phyloP scores from a whole-genome alignment of 2,113 vertebrate species.

The Ahaetulla prasina region DNA sequence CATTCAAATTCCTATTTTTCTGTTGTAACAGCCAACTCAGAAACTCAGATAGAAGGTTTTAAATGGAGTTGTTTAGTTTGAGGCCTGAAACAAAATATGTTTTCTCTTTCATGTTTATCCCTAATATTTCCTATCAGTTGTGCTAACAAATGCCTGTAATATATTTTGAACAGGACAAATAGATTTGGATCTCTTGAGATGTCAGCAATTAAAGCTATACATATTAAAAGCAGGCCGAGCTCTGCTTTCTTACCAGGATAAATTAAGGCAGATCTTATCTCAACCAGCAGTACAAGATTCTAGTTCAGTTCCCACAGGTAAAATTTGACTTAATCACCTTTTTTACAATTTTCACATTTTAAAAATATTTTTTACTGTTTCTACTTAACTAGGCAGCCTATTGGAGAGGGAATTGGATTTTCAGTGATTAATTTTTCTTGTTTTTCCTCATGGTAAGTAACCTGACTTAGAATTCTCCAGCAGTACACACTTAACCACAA shows the following conservation, averaged over 20 bases:
- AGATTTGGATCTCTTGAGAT: constrained; percentile 85
- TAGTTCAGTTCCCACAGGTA: constrained; percentile 75
- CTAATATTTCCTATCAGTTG: background rate
- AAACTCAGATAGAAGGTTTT: background rate
- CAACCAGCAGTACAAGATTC: constrained; percentile 86
- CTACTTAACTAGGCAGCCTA: background rate
- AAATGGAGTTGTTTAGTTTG: background rate
- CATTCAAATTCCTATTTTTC: background rate
- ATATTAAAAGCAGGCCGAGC: constrained; percentile 91
- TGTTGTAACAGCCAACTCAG: background rate
- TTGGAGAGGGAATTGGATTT: background rate
- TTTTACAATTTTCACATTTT: background rate
- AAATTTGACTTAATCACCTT: background rate
- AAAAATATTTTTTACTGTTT: background rate
- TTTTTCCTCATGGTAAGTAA: background rate
- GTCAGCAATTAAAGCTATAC: constrained; percentile 92
- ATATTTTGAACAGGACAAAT: constrained; percentile 80
- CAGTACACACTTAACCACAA: background rate
- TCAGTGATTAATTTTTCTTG: background rate
- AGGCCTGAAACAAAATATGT: background rate
- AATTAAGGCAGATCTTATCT: constrained; percentile 90
- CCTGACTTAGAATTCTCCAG: background rate
- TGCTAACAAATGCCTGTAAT: constrained; percentile 14
- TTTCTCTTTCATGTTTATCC: background rate
- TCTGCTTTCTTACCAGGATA: constrained; percentile 92